phyloP scores from a whole-genome alignment of 1,140 invertebrate genomes.

The Radopholus similis region DNA sequence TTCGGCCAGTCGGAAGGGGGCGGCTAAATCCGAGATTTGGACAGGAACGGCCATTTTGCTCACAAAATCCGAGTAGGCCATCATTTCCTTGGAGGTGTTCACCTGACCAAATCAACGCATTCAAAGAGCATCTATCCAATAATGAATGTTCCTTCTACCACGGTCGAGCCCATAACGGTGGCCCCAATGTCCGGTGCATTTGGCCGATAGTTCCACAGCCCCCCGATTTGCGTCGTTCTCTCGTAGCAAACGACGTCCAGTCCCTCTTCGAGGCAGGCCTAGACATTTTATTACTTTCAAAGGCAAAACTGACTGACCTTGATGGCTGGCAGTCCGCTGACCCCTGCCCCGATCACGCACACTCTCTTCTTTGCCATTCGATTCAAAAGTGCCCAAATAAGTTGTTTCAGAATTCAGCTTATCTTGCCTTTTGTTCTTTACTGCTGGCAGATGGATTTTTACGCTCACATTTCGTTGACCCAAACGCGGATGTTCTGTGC shows the following conservation, averaged over 20 bases:
- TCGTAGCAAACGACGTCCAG: constrained; percentile 64
- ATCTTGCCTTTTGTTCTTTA: too few relatives aligned
- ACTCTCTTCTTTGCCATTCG: constrained; percentile 33
- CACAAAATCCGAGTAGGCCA: constrained; percentile 64
- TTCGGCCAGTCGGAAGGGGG: constrained; percentile 62
- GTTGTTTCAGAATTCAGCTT: too few relatives aligned
- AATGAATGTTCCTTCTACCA: constrained; percentile 36
- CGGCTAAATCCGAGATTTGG: constrained; percentile 37
- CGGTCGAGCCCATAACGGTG: constrained; percentile 62
- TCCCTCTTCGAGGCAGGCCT: constrained; percentile 62
- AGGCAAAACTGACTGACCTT: constrained; percentile 44
- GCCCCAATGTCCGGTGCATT: constrained; percentile 47
- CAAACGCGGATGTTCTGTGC: too few relatives aligned
- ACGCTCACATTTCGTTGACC: too few relatives aligned
- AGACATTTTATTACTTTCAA: not conserved
- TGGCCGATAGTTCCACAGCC: constrained; percentile 65
- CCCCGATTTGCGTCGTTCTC: constrained; percentile 62
- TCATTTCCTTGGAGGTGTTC: constrained; percentile 65
- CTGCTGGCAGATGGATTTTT: too few relatives aligned
- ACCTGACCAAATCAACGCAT: constrained; percentile 20
- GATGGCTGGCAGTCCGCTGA: constrained; percentile 62
- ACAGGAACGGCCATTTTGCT: not conserved
- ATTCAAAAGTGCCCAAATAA: not conserved
- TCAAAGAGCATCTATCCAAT: not conserved
- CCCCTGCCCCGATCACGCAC: constrained; percentile 64